Conservation (phyloP, 2,113 vertebrate genomes). For the Dicrurus megarhynchus region DNA sequence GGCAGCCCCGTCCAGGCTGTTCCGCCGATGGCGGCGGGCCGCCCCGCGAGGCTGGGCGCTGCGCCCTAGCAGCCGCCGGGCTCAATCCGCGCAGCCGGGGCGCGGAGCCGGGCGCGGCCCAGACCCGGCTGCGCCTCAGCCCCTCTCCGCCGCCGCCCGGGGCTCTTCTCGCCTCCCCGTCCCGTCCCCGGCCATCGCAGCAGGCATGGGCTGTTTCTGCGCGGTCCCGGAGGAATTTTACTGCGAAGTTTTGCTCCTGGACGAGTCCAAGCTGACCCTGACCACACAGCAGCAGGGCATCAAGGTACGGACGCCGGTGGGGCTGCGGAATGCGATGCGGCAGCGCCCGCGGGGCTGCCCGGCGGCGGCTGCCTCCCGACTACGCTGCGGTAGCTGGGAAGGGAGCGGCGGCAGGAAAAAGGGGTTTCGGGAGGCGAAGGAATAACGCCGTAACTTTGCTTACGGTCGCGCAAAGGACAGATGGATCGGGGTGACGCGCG, state of each 20-base stretch:
- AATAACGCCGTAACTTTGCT: neutral
- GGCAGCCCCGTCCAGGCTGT: neutral
- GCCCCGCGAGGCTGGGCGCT: neutral
- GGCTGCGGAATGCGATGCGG: neutral
- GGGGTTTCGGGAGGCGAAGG: neutral
- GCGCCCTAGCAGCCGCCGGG: neutral
- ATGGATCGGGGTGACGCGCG: neutral
- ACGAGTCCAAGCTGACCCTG: slow-evolving; percentile 85
- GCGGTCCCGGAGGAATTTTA: slow-evolving; percentile 88
- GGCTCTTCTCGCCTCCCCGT: neutral
- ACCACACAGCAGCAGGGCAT: slow-evolving; percentile 84
- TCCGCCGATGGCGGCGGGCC: neutral
- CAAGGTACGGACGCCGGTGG: slow-evolving; percentile 72
- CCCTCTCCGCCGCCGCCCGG: neutral
- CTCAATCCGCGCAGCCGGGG: neutral
- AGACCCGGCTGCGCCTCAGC: neutral
- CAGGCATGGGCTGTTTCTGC: slow-evolving; percentile 87
- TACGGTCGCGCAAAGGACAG: too few relatives aligned
- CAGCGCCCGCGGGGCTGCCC: neutral
- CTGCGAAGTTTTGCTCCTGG: slow-evolving; percentile 89
- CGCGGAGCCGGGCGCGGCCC: neutral
- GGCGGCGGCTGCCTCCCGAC: neutral
- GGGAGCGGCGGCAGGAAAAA: neutral
- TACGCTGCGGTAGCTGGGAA: neutral
- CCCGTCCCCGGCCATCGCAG: neutral